Evolutionary conservation across 2,888 invertebrate species (phyloP), one percentile per base, ranked within the genome.

Genomic region (Folsomia candida): DNA sequence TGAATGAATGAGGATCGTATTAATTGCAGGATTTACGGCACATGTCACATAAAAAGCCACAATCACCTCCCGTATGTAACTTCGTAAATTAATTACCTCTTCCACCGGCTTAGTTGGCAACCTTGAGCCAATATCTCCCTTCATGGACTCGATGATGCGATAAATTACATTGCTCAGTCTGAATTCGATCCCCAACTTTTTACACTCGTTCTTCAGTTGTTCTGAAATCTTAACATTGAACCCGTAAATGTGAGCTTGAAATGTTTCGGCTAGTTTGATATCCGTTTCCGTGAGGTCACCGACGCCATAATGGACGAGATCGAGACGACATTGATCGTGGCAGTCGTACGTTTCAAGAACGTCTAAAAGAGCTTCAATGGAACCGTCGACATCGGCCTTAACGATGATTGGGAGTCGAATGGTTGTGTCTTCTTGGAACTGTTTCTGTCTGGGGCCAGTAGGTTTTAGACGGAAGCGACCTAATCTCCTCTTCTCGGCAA

Each of bases 321-420:
- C 90, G 18, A 99, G 85, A 60, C 88, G 87, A 80, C 96, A 97
- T 4, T 83, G 83, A 62, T 74, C 64, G 78, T 90, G 86, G 60
- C 78, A 77, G 78, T 90, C 87, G 81, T 97, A 99, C 0, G 94
- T 92, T 77, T 91, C 92, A 68, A 99, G 82, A 11, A 94, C 90
- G 82, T 97, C 93, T 74, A 97, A 83, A 76, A 99, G 91, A 0
- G 98, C 97, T 83, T 99, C 98, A 58, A 97, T 89, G 0, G 96
- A 95, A 0, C 99, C 99, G 83, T 94, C 92, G 1, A 98, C 97
- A 84, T 99, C 99, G 25, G 92, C 92, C 64, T 77, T 78, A 37
- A 80, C 66, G 14, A 79, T 68, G 0, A 79, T 59, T 26, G 73
- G 63, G 18, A 78, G 61, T 54, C 73, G 54, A 4, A 77, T 65